Evolutionary conservation across 2,113 vertebrate species (phyloP).

Genomic region (Trematomus loennbergii): DNA sequence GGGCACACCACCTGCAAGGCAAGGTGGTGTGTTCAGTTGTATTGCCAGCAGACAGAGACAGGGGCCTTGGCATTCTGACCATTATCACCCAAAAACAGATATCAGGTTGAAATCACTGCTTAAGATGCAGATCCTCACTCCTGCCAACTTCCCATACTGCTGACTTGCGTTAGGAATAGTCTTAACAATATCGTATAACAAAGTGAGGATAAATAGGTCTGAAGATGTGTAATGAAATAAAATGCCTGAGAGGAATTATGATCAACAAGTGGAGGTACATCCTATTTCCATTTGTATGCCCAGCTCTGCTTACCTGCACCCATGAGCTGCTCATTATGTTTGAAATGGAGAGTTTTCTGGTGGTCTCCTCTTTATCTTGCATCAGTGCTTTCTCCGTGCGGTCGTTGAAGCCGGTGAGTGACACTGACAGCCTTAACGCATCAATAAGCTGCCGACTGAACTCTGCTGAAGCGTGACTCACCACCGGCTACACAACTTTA

Average conservation of each 20-base stretch:
- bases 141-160: conserved; percentile 5
- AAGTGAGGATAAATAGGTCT: conserved; percentile 36
- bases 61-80: not conserved
- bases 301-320: conserved; percentile 20
- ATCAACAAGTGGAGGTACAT: not conserved
- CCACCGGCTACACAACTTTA: conserved; percentile 36
- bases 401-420: conserved; percentile 29
- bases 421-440: conserved; percentile 29
- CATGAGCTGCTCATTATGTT: conserved; percentile 32
- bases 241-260: conserved; percentile 12
- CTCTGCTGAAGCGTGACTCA: conserved; percentile 39
- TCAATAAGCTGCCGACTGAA: conserved; percentile 44
- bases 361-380: conserved; percentile 43
- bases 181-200: not conserved
- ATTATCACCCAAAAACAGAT: conserved; percentile 34
- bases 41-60: conserved; percentile 21
- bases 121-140: conserved; percentile 14
- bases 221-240: conserved; percentile 24
- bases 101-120: not conserved
- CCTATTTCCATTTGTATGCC: conserved; percentile 16
- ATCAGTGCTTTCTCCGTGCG: conserved; percentile 35
- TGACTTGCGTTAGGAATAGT: conserved; percentile 24
- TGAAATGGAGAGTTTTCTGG: conserved; percentile 34
- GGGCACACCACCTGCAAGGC: conserved; percentile 37
- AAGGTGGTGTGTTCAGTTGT: conserved; percentile 11